Percentiles rank a stretch among this genome's conserved stretches.
phyloP scores from a whole-genome alignment of 2,888 invertebrate genomes.

The Stenurella melanura region DNA sequence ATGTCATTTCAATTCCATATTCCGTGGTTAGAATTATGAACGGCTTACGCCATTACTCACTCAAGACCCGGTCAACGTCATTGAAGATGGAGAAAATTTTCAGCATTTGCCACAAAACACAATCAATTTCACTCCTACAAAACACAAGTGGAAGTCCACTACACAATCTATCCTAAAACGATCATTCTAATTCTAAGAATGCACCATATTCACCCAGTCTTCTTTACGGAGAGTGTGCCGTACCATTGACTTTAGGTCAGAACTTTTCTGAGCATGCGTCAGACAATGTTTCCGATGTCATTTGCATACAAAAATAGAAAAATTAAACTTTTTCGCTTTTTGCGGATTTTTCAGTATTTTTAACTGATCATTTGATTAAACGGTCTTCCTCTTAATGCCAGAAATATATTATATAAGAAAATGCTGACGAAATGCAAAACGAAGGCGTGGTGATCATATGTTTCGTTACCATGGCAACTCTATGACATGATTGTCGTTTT shows the following conservation, averaged over 20 bases:
- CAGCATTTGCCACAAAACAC: slow-evolving; percentile 48
- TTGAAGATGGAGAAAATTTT: slow-evolving; percentile 50
- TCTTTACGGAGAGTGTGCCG: slow-evolving; percentile 61
- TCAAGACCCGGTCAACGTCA: slow-evolving; percentile 61
- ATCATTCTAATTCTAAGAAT: slow-evolving; percentile 57
- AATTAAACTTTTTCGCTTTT: slow-evolving; percentile 19
- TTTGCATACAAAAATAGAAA: slow-evolving; percentile 44
- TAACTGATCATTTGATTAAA: slow-evolving; percentile 10
- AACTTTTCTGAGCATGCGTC: slow-evolving; percentile 57
- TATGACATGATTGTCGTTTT: slow-evolving; percentile 38
- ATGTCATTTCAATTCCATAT: slow-evolving; percentile 63
- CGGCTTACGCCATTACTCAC: slow-evolving; percentile 64
- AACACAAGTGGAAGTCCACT: slow-evolving; percentile 48
- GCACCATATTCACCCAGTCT: slow-evolving; percentile 62
- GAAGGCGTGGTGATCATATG: slow-evolving; percentile 65
- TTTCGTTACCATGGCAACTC: slow-evolving; percentile 59
- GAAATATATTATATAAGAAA: slow-evolving; percentile 5
- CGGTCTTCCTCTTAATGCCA: not conserved
- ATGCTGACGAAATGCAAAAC: slow-evolving; percentile 27
- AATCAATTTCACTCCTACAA: slow-evolving; percentile 48
- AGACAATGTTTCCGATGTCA: slow-evolving; percentile 57
- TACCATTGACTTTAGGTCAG: slow-evolving; percentile 63
- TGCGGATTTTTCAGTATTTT: not conserved
- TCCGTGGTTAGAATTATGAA: slow-evolving; percentile 63
- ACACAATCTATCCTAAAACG: slow-evolving; percentile 55